Conservation (phyloP, 1,140 invertebrate genomes). For the Oryzaephilus surinamensis region DNA sequence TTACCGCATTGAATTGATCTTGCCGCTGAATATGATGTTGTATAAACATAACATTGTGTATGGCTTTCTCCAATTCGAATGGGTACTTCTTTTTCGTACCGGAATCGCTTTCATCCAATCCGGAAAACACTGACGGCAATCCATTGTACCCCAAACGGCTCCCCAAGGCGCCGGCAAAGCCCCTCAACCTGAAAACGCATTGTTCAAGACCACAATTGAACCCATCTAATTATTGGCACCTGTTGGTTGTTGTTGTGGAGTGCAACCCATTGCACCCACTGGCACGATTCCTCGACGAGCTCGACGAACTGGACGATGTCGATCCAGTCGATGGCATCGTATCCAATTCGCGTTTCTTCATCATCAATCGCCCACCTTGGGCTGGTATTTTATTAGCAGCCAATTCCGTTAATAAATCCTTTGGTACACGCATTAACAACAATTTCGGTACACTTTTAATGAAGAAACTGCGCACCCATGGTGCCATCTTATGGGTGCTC, state of each 20-base stretch:
- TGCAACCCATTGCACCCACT: slow-evolving; percentile 70
- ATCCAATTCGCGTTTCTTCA: slow-evolving; percentile 45
- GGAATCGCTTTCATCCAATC: neutral
- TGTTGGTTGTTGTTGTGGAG: slow-evolving; percentile 57
- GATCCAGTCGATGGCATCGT: slow-evolving; percentile 56
- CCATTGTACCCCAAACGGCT: slow-evolving; percentile 60
- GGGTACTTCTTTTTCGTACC: slow-evolving; percentile 70
- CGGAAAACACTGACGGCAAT: neutral
- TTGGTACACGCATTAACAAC: slow-evolving; percentile 75
- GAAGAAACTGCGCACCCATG: slow-evolving; percentile 82
- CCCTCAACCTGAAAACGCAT: slow-evolving; percentile 49
- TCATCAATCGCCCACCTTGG: slow-evolving; percentile 28
- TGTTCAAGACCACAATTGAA: slow-evolving; percentile 1
- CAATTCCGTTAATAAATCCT: slow-evolving; percentile 65
- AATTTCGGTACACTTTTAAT: slow-evolving; percentile 74
- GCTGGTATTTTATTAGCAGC: slow-evolving; percentile 55
- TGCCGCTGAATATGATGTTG: slow-evolving; percentile 87
- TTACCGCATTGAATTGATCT: slow-evolving; percentile 87
- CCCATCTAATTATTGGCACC: slow-evolving; percentile 34
- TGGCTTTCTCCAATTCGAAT: slow-evolving; percentile 84
- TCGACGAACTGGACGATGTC: slow-evolving; percentile 62
- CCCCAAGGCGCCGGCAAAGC: slow-evolving; percentile 54
- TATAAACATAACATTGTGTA: slow-evolving; percentile 92
- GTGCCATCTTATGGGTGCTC: slow-evolving; percentile 93
- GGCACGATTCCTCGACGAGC: slow-evolving; percentile 34